Percentiles rank a stretch among this genome's conserved stretches.
Evolutionary conservation across 2,888 invertebrate genomes (phyloP).

Genomic region (Drosophila pegasa): DNA sequence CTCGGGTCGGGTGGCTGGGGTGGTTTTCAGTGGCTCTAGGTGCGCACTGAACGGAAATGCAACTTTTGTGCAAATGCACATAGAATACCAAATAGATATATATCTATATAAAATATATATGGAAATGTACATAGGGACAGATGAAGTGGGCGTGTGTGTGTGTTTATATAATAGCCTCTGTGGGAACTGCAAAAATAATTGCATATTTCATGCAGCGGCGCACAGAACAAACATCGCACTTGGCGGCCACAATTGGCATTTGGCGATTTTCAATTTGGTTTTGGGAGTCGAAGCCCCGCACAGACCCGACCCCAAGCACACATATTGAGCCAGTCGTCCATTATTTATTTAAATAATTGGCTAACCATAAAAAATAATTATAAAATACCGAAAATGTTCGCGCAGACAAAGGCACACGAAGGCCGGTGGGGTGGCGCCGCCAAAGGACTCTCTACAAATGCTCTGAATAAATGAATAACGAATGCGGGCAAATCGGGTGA

Average conservation of each 20-base stretch:
- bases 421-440: not conserved
- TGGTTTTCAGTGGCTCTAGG: slow-evolving; percentile 42
- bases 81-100: slow-evolving; percentile 6
- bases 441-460: slow-evolving; percentile 10
- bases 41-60: slow-evolving; percentile 67
- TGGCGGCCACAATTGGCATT: slow-evolving; percentile 61
- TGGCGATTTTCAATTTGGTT: slow-evolving; percentile 68
- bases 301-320: slow-evolving; percentile 1
- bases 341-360: slow-evolving; percentile 80
- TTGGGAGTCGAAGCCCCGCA: not conserved
- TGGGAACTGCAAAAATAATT: slow-evolving; percentile 56
- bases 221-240: slow-evolving; percentile 55
- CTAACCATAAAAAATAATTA: slow-evolving; percentile 65
- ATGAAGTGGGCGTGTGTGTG: slow-evolving; percentile 8
- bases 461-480: slow-evolving; percentile 56
- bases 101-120: slow-evolving; percentile 13
- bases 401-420: slow-evolving; percentile 36
- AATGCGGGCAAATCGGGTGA: slow-evolving; percentile 41
- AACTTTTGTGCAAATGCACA: slow-evolving; percentile 67
- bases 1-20: slow-evolving; percentile 1
- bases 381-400: slow-evolving; percentile 55
- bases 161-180: slow-evolving; percentile 28
- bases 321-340: slow-evolving; percentile 40
- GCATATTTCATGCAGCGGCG: slow-evolving; percentile 68
- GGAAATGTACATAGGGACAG: not conserved